Conservation (phyloP, 2,113 vertebrate genomes). For the Odocoileus virginianus region DNA sequence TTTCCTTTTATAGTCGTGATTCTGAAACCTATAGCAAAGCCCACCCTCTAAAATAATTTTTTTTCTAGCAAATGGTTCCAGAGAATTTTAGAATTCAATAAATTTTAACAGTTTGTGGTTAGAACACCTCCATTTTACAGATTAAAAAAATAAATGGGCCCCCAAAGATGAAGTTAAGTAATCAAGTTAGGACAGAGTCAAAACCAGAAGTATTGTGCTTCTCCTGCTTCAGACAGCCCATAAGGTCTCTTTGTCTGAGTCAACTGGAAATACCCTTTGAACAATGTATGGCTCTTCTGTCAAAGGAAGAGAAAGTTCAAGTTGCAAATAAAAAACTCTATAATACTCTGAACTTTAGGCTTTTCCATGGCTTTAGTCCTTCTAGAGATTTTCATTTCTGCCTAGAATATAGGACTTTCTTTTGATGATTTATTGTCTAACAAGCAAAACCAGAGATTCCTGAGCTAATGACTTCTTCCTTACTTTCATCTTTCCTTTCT, state of each 20-base stretch:
- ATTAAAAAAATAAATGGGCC: background rate
- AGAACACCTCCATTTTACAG: background rate
- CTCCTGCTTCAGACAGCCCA: background rate
- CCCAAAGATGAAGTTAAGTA: background rate
- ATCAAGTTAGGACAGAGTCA: background rate
- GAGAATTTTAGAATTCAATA: background rate
- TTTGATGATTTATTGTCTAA: background rate
- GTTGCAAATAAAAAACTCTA: background rate
- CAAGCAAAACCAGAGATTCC: background rate
- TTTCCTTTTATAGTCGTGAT: background rate
- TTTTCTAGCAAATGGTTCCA: background rate
- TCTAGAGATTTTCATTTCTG: slow-evolving; percentile 17
- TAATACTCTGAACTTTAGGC: background rate
- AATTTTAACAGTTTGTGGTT: slow-evolving; percentile 14
- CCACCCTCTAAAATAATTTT: background rate
- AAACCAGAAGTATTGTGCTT: background rate
- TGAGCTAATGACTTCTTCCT: background rate
- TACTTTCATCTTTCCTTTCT: background rate
- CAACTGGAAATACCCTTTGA: slow-evolving; percentile 46
- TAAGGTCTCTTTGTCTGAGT: slow-evolving; percentile 22
- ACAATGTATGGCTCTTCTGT: background rate
- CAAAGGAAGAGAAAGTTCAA: background rate
- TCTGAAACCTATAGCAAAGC: background rate
- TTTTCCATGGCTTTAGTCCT: background rate
- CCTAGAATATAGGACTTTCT: background rate